Evolutionary conservation across 2,888 invertebrate genomes (phyloP).

Genomic region (Quadriops clusia): DNA sequence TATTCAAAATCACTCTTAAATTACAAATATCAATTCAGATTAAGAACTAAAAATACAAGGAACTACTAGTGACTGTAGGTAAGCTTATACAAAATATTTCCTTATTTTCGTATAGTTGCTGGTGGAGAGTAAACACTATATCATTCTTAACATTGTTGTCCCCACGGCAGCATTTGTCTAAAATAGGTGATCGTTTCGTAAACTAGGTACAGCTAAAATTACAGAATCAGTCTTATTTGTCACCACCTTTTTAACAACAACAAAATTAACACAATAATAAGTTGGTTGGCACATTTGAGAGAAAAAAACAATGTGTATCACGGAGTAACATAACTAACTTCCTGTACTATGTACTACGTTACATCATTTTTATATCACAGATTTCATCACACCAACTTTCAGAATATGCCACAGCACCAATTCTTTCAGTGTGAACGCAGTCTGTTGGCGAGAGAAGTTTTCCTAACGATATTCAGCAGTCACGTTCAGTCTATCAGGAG

Average conservation of each 20-base stretch:
- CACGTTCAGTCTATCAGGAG: conserved; percentile 5
- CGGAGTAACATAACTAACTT: no score
- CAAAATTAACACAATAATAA: conserved; percentile 1
- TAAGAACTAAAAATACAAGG: conserved; percentile 13
- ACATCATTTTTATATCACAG: conserved; percentile 22
- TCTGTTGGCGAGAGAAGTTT: no score
- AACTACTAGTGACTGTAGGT: conserved; percentile 16
- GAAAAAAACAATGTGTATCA: conserved; percentile 4
- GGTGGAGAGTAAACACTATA: no score
- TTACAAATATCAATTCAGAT: conserved; percentile 5
- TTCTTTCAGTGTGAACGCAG: conserved; percentile 8
- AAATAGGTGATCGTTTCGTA: no score
- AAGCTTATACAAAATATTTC: conserved; percentile 5
- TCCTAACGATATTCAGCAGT: no score
- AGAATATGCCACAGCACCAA: conserved; percentile 15
- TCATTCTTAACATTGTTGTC: no score
- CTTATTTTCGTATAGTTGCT: no score
- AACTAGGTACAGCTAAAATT: no score
- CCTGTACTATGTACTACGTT: no score
- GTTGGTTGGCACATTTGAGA: conserved; percentile 7
- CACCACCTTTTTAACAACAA: no score
- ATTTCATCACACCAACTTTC: conserved; percentile 24
- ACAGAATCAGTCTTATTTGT: no score
- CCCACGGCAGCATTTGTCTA: no score
- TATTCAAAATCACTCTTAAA: conserved; percentile 16